Evolutionary conservation across 2,113 vertebrate genomes (phyloP), one percentile per base, ranked within the genome.

Genomic region (Aspiorhynchus laticeps): DNA sequence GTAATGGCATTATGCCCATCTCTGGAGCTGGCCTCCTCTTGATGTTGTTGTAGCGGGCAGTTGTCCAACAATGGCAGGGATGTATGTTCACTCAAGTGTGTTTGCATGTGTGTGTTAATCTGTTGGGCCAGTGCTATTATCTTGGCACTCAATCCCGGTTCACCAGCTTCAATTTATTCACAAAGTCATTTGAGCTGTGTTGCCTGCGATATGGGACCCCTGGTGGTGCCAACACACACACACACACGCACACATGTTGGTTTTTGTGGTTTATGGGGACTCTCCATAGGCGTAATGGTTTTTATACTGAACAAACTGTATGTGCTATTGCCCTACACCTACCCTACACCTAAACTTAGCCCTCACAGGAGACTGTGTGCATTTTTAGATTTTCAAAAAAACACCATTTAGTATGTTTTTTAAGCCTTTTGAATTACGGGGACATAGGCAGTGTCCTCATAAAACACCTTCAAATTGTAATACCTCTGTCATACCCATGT

Each of bases 61-160:
- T 10, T 51, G 38, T 86, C 84, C 84, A 86, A 71, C 59, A 71
- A 65, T 33, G 48, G 33, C 67, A 67, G 36, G 43, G 36, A 65
- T 85, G 83, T 75, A 83, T 76, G 80, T 85, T 53, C 51, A 71
- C 48, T 69, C 14, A 7, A 33, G 73, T 78, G 61, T 83, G 77
- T 76, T 59, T 80, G 26, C 19, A 33, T 79, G 63, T 78, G 31
- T 75, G 69, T 75, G 74, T 78, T 56, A 61, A 56, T 85, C 51
- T 74, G 65, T 74, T 85, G 82, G 38, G n/a, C 63, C 7, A 43
- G 36, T 63, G 65, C 75, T 65, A 88, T 84, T 48, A 38, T 53
- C 43, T 21, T 74, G 67, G 81, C 51, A 46, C 74, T 80, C 15
- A 43, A 75, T 81, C 33, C 56, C 46, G 69, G 48, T 84, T 78